Evolutionary conservation across 2,888 invertebrate genomes (phyloP), one percentile per base, ranked within the genome.

Genomic region (Laothoe populi): DNA sequence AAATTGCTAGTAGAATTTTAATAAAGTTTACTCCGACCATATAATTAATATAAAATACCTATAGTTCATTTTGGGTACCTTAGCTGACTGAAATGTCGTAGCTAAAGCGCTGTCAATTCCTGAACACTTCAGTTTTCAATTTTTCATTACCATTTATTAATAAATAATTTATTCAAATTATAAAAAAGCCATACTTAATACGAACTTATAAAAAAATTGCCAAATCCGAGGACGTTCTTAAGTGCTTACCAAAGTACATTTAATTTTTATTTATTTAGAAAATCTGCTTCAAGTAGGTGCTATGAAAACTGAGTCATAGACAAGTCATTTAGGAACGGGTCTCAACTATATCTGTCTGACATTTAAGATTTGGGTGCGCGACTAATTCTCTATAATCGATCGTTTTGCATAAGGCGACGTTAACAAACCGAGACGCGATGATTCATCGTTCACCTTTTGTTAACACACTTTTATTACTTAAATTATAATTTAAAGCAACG

Each of bases 341-440:
- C 49, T 53, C 44, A 4, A 49, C 10, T 24, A 23, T 48, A 48
- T 48, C 48, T 24, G 26, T 19, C 19, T 53, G 53, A 53, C 53
- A 53, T 53, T 53, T 53, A 53, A 53, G 31, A 53, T 53, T 53
- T 53, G 10, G 53, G 31, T 19, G 35, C 35, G 53, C 53, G 35
- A 53, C 53, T 53, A 53, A 53, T 53, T 53, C 53, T 4, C 53
- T 35, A 53, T 53, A 53, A 53, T 53, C 53, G 53, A 35, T 35
- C 53, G 53, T 31, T 53, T 53, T 53, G 35, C 53, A 53, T 53
- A 53, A 53, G 53, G 53, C 53, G 35, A 16, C 16, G 53, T 53
- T 48, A 53, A 53, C 49, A 53, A 35, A 35, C n/a, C 53, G 53
- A 16, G 35, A 8, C 19, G 53, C 49, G 49, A 26, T 53, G 53